Evolutionary conservation across 2,113 vertebrate species (phyloP), one percentile per base, ranked within the genome.

Genomic region (Peromyscus californicus): DNA sequence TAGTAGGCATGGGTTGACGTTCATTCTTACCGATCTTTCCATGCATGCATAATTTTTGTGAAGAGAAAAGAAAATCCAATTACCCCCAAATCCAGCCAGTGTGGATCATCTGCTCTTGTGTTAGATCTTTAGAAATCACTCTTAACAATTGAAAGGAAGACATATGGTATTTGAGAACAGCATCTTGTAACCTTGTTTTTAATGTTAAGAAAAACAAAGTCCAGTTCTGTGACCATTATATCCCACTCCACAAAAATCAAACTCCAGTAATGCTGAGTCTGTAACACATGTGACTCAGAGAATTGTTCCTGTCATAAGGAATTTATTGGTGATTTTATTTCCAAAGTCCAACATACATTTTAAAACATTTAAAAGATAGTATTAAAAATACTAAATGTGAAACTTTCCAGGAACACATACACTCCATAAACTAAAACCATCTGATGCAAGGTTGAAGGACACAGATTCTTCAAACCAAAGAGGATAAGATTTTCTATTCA

Each of bases 21-120:
- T 97, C 97, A 92, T 94, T 98, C 98, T 98, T 96, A 29, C 76
- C 19, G 45, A 95, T 98, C 95, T 97, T 91, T 48, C 98, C 92
- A 98, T 96, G 98, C 97, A 89, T 97, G 91, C 91, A 96, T 98
- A 97, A 86, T 95, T 98, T 98, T 98, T 96, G 39, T 94, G 94
- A 54, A 89, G 96, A 94, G 90, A 96, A 97, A 98, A 96, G 91
- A 97, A 97, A 97, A 89, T 45, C 89, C 89, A 97, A 86, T 96
- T 98, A 85, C 82, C 91, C 63, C 90, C 72, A 89, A 96, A 97
- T 97, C 95, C 90, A 98, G 90, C 67, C 96, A 92, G 84, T 96
- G 93, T 97, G 90, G 95, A 74, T 98, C 98, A 97, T 97, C 97
- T 97, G 97, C 96, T 97, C 90, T 87, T 89, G 54, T 91, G 97